Evolutionary conservation across 1,140 invertebrate species (phyloP).

Genomic region (Schmidtea mediterranea): DNA sequence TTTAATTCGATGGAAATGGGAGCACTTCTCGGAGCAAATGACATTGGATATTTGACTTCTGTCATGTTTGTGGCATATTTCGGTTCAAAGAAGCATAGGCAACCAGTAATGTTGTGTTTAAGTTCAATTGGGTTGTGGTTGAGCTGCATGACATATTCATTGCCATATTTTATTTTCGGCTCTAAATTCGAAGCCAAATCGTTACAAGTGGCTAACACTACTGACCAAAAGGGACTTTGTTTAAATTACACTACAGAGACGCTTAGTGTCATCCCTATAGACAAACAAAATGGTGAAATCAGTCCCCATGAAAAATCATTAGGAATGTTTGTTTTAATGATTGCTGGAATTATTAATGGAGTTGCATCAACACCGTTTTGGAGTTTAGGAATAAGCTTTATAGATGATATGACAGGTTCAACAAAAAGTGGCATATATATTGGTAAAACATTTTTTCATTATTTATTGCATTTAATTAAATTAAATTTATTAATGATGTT

Average conservation of each 20-base stretch:
- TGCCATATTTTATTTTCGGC: not conserved
- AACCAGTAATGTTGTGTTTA: not conserved
- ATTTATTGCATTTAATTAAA: no score
- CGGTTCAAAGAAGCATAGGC: not conserved
- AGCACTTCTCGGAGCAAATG: not conserved
- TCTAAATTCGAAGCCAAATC: not conserved
- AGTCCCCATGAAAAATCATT: not conserved
- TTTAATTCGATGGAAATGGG: not conserved
- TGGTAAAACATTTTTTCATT: not conserved
- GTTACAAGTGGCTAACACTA: not conserved
- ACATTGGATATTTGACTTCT: not conserved
- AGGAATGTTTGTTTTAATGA: not conserved
- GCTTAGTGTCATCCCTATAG: not conserved
- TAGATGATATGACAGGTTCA: not conserved
- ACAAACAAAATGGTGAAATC: not conserved
- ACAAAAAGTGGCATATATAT: not conserved
- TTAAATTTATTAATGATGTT: no score
- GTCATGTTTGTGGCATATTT: not conserved
- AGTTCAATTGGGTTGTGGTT: not conserved
- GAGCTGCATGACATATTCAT: not conserved
- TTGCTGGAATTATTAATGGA: not conserved
- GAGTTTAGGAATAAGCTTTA: not conserved
- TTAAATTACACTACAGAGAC: no score
- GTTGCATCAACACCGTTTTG: constrained; percentile 1
- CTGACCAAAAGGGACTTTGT: not conserved